These are phyloP conservation scores for Caenorhabditis wallacei DNA, from an alignment of 2,888 invertebrate genomes.

Conservation along the genomic window DNA sequence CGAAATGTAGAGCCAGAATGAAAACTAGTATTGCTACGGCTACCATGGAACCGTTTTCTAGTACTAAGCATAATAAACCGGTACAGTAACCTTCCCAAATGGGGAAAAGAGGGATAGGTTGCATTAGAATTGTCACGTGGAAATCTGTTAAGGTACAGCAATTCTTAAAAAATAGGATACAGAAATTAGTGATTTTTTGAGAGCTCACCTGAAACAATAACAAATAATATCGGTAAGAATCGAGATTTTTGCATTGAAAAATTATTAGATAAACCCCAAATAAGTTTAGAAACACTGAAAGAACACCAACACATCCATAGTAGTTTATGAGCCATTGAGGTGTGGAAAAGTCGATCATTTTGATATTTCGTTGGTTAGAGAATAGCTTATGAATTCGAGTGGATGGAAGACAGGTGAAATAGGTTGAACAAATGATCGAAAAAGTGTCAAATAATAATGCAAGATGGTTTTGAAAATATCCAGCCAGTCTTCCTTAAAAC, in stretches of 20 bases:
- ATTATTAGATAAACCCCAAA: neutral
- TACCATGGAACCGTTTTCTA: too few relatives aligned
- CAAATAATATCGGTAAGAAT: neutral
- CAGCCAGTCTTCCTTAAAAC: too few relatives aligned
- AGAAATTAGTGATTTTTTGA: neutral
- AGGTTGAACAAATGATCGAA: too few relatives aligned
- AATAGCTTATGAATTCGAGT: too few relatives aligned
- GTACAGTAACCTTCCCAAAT: neutral
- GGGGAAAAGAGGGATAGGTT: neutral
- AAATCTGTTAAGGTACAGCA: neutral
- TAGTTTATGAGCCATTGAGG: neutral
- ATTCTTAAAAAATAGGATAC: neutral
- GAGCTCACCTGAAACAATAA: neutral
- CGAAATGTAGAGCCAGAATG: too few relatives aligned
- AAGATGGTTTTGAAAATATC: too few relatives aligned
- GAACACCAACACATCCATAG: neutral
- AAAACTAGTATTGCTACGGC: too few relatives aligned
- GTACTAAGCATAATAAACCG: neutral
- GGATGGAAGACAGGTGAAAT: too few relatives aligned
- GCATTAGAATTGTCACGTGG: neutral
- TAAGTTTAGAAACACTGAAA: neutral
- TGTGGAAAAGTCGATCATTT: neutral
- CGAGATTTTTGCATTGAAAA: neutral
- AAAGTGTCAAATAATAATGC: too few relatives aligned
- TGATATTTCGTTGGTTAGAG: too few relatives aligned